These are phyloP conservation scores for Falco naumanni DNA, from an alignment of 2,797 vertebrate species.

Conservation along the genomic window DNA sequence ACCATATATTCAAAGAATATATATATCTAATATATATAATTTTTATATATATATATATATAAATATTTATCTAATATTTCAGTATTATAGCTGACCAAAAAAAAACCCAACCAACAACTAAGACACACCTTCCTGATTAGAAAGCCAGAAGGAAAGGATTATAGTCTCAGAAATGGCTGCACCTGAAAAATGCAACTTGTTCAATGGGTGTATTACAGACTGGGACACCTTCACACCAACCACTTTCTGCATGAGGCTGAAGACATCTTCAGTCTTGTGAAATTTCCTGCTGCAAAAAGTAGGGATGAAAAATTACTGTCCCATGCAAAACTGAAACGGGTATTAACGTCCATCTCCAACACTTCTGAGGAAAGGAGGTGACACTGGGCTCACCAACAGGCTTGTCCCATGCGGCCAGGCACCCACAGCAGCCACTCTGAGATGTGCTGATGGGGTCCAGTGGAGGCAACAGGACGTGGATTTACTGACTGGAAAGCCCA, in stretches of 20 bases:
- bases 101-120: no score
- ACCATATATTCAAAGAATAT: neutral
- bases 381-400: rapidly evolving
- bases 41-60: no score
- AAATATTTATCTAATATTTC: neutral
- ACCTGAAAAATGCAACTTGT: neutral
- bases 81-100: neutral
- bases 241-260: neutral
- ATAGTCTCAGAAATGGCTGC: neutral
- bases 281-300: neutral
- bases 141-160: neutral
- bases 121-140: no score
- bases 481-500: neutral
- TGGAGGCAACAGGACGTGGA: rapidly evolving
- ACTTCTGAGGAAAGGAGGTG: neutral
- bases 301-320: neutral
- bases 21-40: no score
- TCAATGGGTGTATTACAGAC: neutral
- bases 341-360: neutral
- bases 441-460: rapidly evolving
- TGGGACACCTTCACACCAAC: neutral
- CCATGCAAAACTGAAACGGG: neutral
- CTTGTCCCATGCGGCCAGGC: rapidly evolving
- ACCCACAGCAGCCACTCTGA: neutral
- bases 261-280: neutral